Conservation (phyloP, 1,140 invertebrate genomes). For the Zophobas atratus region DNA sequence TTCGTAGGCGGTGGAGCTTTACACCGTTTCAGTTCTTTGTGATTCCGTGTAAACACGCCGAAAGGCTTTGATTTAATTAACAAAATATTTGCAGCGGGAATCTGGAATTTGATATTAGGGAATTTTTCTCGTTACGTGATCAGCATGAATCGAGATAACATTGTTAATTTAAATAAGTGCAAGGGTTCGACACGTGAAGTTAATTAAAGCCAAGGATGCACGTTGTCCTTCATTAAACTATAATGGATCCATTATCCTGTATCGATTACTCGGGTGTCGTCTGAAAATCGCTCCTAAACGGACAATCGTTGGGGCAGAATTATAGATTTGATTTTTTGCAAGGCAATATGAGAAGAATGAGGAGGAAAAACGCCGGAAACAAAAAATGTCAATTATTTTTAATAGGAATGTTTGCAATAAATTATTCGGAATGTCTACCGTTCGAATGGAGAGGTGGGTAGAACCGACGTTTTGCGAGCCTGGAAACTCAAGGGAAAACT, state of each 20-base stretch:
- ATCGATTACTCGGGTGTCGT: not conserved
- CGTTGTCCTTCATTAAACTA: not conserved
- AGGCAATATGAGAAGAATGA: not conserved
- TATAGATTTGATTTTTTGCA: not conserved
- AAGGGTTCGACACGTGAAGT: constrained; percentile 3
- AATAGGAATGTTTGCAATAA: constrained; percentile 36
- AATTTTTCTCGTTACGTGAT: not conserved
- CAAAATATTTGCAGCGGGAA: constrained; percentile 3
- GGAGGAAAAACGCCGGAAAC: constrained; percentile 19
- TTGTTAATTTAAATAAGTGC: not conserved
- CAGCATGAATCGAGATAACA: not conserved
- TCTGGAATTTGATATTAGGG: not conserved
- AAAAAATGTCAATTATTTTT: constrained; percentile 35
- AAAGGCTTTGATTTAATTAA: constrained; percentile 21
- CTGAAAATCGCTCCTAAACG: not conserved
- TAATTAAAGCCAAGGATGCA: constrained; percentile 8
- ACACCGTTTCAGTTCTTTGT: constrained; percentile 28
- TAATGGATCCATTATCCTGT: not conserved
- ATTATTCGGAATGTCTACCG: constrained; percentile 9
- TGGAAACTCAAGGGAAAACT: constrained; percentile 10
- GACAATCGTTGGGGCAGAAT: not conserved
- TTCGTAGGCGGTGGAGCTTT: not conserved
- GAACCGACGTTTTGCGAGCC: constrained; percentile 3
- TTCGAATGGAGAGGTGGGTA: constrained; percentile 4
- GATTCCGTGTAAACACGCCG: not conserved